These are phyloP conservation scores for Anabacerthia variegaticeps DNA, from an alignment of 2,797 vertebrate genomes.

Conservation along the genomic window DNA sequence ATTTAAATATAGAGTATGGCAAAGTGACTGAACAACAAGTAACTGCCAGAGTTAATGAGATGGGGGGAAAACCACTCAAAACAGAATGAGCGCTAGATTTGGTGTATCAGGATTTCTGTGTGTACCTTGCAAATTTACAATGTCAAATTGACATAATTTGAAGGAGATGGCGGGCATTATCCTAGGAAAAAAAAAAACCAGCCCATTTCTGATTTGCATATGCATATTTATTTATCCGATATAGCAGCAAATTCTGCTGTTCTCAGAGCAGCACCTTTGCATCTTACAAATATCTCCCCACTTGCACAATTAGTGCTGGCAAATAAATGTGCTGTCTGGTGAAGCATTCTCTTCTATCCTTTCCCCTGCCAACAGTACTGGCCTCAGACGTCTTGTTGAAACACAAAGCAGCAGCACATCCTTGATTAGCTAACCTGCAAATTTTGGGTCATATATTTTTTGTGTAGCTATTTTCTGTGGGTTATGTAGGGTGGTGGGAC, in stretches of 20 bases:
- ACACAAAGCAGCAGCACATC: neutral
- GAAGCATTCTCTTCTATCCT: constrained; percentile 3
- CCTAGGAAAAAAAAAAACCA: neutral
- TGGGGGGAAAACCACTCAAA: neutral
- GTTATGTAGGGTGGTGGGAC: neutral
- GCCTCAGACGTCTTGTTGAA: neutral
- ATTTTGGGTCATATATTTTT: neutral
- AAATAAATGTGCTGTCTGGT: constrained; percentile 8
- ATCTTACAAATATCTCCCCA: constrained; percentile 56
- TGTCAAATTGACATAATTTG: constrained; percentile 54
- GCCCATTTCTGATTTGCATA: constrained; percentile 41
- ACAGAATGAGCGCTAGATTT: neutral
- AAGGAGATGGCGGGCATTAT: neutral
- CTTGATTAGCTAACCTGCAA: neutral
- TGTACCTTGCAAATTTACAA: constrained; percentile 43
- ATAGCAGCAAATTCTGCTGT: constrained; percentile 38
- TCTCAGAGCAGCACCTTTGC: constrained; percentile 20
- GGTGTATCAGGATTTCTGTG: constrained; percentile 26
- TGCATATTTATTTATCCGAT: constrained; percentile 59
- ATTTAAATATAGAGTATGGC: constrained; percentile 31
- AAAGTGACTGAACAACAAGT: constrained; percentile 40
- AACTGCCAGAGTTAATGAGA: constrained; percentile 49
- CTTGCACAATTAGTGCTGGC: constrained; percentile 58
- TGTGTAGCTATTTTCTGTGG: neutral
- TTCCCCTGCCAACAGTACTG: neutral